Conservation (phyloP, 2,888 invertebrate species). For the Xanthia togata region DNA sequence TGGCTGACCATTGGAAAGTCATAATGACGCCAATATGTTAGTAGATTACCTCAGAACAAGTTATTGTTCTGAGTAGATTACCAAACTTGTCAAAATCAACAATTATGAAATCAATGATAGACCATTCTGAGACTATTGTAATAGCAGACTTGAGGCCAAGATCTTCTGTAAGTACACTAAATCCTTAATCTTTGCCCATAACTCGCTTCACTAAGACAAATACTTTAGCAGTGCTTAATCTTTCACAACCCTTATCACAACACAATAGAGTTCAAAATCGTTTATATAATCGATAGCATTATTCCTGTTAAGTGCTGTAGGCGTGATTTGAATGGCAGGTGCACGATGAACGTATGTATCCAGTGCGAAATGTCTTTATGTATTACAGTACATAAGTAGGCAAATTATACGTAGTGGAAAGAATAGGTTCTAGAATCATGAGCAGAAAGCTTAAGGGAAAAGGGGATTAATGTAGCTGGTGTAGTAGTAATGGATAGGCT, state of each 20-base stretch:
- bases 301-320: constrained; percentile 73
- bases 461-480: no score
- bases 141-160: no score
- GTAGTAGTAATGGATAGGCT: background rate
- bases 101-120: no score
- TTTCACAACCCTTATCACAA: constrained; percentile 44
- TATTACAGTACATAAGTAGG: constrained; percentile 64
- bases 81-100: no score
- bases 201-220: constrained; percentile 65
- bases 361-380: constrained; percentile 77
- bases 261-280: constrained; percentile 37
- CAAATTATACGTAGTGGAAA: constrained; percentile 29
- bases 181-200: constrained; percentile 67
- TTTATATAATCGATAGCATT: constrained; percentile 25
- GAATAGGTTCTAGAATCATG: constrained; percentile 4
- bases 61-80: no score
- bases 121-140: no score
- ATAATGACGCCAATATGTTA: no score
- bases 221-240: constrained; percentile 55
- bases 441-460: background rate
- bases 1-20: no score
- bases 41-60: no score
- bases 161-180: constrained; percentile 20
- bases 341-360: constrained; percentile 73
- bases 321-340: constrained; percentile 86